phyloP scores from a whole-genome alignment of 2,797 vertebrate species.

The Ataeniobius toweri region DNA sequence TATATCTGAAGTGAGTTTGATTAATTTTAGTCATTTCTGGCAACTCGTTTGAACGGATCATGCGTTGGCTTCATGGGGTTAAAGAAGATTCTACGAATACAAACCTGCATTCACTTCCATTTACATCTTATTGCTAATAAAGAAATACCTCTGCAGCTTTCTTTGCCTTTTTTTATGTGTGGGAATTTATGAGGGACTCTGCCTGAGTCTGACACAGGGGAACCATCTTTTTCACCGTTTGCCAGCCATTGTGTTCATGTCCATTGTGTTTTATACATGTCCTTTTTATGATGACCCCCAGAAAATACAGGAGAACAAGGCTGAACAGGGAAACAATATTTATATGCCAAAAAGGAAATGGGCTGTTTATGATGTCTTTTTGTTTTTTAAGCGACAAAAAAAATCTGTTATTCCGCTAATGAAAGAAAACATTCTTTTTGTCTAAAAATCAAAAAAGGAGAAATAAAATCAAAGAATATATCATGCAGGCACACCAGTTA shows the following conservation, averaged over 20 bases:
- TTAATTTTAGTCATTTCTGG: not conserved
- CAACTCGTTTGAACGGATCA: not conserved
- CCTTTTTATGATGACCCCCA: slow-evolving; percentile 70
- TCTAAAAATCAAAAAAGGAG: not conserved
- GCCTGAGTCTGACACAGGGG: slow-evolving; percentile 49
- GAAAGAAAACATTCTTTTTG: not conserved
- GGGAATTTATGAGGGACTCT: slow-evolving; percentile 64
- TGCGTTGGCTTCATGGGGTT: not conserved
- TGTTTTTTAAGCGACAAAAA: slow-evolving; percentile 5
- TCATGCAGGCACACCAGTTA: too few species aligned
- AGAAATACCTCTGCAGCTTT: not conserved
- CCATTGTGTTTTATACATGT: slow-evolving; percentile 79
- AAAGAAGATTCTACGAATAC: slow-evolving; percentile 5
- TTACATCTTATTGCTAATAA: not conserved
- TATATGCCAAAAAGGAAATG: slow-evolving; percentile 78
- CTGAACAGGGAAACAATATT: slow-evolving; percentile 76
- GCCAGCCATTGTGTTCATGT: slow-evolving; percentile 73
- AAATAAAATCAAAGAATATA: not conserved
- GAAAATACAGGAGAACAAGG: slow-evolving; percentile 73
- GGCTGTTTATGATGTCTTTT: slow-evolving; percentile 8
- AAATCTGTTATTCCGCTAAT: not conserved
- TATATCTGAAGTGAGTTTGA: too few species aligned
- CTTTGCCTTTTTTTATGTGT: slow-evolving; percentile 50
- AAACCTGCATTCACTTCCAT: not conserved
- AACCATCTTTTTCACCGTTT: slow-evolving; percentile 67